phyloP scores from a whole-genome alignment of 2,113 vertebrate species.

The Nesogale talazaci region DNA sequence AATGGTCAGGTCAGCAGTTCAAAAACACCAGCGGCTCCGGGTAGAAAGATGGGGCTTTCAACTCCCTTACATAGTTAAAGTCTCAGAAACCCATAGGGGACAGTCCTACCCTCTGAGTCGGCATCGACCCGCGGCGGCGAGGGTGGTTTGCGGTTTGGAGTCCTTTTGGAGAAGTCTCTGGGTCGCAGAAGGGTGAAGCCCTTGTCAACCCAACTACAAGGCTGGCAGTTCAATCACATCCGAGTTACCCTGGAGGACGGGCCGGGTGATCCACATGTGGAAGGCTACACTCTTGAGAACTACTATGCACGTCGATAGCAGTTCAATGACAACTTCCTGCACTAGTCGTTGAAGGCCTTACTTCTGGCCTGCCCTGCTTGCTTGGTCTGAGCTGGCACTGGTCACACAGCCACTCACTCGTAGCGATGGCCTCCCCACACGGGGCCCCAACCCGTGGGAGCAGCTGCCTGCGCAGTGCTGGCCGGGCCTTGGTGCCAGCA shows the following conservation, averaged over 20 bases:
- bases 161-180: neutral
- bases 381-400: neutral
- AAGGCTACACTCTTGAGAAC: neutral
- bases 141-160: neutral
- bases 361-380: neutral
- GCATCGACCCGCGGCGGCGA: neutral
- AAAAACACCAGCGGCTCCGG: no score
- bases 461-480: no score
- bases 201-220: neutral
- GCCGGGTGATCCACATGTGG: neutral
- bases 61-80: no score
- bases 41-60: no score
- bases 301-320: neutral
- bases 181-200: neutral
- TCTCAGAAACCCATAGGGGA: no score
- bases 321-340: neutral
- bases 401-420: neutral
- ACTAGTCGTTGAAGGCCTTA: neutral
- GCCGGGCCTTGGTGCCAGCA: neutral
- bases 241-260: neutral
- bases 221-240: neutral
- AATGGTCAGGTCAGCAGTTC: no score
- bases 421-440: fast-evolving
- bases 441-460: neutral
- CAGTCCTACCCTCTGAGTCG: neutral